phyloP scores from a whole-genome alignment of 2,797 vertebrate genomes.

The Coregonus ussuriensis region DNA sequence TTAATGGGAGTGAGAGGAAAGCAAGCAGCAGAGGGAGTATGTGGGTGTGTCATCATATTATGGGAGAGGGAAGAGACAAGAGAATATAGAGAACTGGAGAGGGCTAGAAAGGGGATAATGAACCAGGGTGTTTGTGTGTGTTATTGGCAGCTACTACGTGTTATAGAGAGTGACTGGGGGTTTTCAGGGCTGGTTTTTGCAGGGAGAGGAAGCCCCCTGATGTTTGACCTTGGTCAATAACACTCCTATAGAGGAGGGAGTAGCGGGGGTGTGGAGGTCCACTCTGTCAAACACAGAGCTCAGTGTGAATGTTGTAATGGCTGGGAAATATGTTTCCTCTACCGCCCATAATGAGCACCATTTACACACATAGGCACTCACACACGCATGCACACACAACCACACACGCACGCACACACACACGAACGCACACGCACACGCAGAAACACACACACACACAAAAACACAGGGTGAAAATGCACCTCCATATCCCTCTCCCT shows the following conservation, averaged over 20 bases:
- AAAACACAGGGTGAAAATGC: conserved; percentile 35
- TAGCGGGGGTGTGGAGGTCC: conserved; percentile 43
- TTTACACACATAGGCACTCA: conserved; percentile 23
- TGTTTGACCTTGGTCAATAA: conserved; percentile 66
- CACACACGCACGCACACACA: background rate
- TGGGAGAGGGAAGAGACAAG: conserved; percentile 18
- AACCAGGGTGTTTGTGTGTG: background rate
- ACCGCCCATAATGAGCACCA: background rate
- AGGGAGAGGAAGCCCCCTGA: conserved; percentile 39
- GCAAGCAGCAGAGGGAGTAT: background rate
- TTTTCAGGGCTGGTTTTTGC: conserved; percentile 39
- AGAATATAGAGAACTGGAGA: conserved; percentile 21
- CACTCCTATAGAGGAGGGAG: conserved; percentile 35
- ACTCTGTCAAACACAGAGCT: conserved; percentile 35
- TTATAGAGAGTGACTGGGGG: conserved; percentile 31
- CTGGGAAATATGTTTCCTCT: background rate
- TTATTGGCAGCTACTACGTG: conserved; percentile 29
- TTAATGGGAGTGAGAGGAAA: conserved; percentile 18
- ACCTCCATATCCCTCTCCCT: conserved; percentile 25
- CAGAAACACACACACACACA: conserved; percentile 11
- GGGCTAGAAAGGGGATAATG: conserved; percentile 13
- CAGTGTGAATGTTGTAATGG: conserved; percentile 25
- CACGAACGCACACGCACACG: background rate
- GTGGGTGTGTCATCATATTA: conserved; percentile 6
- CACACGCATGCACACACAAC: conserved; percentile 8